phyloP scores from a whole-genome alignment of 2,113 vertebrate species.

The Phalacrocorax aristotelis region DNA sequence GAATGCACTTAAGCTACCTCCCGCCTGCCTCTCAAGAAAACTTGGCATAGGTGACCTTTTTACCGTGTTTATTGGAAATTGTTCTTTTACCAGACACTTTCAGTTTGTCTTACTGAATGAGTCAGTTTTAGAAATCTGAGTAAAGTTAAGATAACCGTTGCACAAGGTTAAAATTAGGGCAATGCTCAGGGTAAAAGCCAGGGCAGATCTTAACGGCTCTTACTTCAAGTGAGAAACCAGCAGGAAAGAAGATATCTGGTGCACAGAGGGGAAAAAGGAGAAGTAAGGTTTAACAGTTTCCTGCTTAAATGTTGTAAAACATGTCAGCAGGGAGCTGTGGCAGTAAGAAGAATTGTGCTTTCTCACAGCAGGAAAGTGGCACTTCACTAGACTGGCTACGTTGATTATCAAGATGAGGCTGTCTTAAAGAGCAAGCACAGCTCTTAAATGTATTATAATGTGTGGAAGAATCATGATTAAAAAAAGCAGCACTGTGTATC shows the following conservation, averaged over 20 bases:
- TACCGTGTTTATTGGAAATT: slow-evolving; percentile 48
- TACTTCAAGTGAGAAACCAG: slow-evolving; percentile 39
- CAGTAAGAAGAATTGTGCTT: slow-evolving; percentile 9
- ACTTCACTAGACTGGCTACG: slow-evolving; percentile 3
- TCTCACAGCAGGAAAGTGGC: slow-evolving; percentile 30
- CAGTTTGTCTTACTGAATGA: slow-evolving; percentile 61
- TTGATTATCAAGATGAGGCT: slow-evolving; percentile 6
- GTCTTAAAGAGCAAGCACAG: slow-evolving; percentile 36
- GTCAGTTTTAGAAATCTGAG: slow-evolving; percentile 66
- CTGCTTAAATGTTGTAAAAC: slow-evolving; percentile 59
- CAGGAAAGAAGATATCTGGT: slow-evolving; percentile 55
- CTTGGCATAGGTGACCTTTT: slow-evolving; percentile 57
- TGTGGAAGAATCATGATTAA: neutral
- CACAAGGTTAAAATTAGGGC: slow-evolving; percentile 69
- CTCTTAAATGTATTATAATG: neutral
- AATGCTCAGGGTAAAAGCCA: slow-evolving; percentile 36
- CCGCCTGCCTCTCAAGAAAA: neutral
- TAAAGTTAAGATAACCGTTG: slow-evolving; percentile 62
- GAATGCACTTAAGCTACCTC: neutral
- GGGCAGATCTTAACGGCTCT: slow-evolving; percentile 41
- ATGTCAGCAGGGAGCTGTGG: slow-evolving; percentile 48
- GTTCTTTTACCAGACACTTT: neutral
- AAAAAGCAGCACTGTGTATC: neutral
- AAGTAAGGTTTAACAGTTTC: slow-evolving; percentile 68
- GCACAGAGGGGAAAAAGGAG: slow-evolving; percentile 22